phyloP scores from a whole-genome alignment of 1,140 invertebrate species.

The Cotesia vestalis region DNA sequence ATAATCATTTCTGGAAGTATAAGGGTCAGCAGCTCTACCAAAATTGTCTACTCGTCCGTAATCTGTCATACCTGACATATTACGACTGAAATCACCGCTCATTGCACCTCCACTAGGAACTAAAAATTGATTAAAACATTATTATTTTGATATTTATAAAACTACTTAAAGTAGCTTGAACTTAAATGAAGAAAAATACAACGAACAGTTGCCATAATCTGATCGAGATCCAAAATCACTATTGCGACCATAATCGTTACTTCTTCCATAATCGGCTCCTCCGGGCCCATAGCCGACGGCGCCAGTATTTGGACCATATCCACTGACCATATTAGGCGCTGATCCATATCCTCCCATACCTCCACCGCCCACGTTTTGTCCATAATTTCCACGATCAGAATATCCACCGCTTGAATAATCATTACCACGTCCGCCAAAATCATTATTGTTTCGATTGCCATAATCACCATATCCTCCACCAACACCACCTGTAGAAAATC shows the following conservation, averaged over 20 bases:
- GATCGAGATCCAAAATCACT: conserved; percentile 59
- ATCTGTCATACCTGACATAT: conserved; percentile 59
- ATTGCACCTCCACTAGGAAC: conserved; percentile 56
- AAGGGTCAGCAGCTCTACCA: conserved; percentile 59
- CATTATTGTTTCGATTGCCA: conserved; percentile 54
- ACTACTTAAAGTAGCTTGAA: neutral
- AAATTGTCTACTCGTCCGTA: conserved; percentile 64
- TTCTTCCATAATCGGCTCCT: conserved; percentile 58
- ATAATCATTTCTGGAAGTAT: conserved; percentile 61
- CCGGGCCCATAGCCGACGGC: conserved; percentile 59
- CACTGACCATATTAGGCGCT: conserved; percentile 58
- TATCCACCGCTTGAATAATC: conserved; percentile 51
- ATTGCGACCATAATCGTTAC: conserved; percentile 56
- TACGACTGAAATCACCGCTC: conserved; percentile 61
- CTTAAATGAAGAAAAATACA: neutral
- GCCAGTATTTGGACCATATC: conserved; percentile 57
- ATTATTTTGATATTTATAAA: neutral
- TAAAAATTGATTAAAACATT: conserved; percentile 14
- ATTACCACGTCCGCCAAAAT: conserved; percentile 49
- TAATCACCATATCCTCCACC: conserved; percentile 61
- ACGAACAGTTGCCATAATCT: conserved; percentile 55
- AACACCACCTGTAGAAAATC: conserved; percentile 58
- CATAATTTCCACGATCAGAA: conserved; percentile 59
- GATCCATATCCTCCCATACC: conserved; percentile 61
- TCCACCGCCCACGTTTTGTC: conserved; percentile 58